These are phyloP conservation scores for Maconellicoccus hirsutus DNA, from an alignment of 1,140 invertebrate species.

Conservation along the genomic window DNA sequence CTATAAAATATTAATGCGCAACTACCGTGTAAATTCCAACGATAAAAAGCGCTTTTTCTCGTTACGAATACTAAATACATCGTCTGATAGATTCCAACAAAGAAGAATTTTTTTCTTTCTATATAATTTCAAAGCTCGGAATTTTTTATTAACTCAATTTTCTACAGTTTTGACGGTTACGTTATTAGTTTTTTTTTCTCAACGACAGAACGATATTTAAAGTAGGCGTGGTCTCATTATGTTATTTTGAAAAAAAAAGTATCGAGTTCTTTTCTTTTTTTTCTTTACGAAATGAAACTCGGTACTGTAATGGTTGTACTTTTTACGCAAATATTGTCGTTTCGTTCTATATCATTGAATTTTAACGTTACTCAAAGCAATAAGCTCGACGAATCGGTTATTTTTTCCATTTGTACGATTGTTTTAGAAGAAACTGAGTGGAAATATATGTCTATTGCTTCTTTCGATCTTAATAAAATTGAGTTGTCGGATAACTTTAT, in stretches of 20 bases:
- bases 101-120: no score
- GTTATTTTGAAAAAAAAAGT: not conserved
- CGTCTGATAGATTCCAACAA: no score
- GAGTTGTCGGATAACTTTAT: constrained; percentile 9
- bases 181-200: no score
- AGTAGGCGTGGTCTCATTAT: not conserved
- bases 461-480: not conserved
- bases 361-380: not conserved
- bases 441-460: not conserved
- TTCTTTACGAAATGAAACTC: not conserved
- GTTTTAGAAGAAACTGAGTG: constrained; percentile 10
- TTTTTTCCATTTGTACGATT: not conserved
- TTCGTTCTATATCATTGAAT: not conserved
- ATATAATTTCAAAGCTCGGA: no score
- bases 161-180: no score
- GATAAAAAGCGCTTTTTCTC: no score
- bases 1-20: no score
- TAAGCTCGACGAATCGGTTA: not conserved
- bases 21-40: no score
- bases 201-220: no score
- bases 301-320: not conserved
- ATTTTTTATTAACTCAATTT: no score
- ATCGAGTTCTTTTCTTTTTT: not conserved
- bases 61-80: no score
- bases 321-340: not conserved